phyloP scores from a whole-genome alignment of 2,797 vertebrate species.

The Sebastes aleutianus region DNA sequence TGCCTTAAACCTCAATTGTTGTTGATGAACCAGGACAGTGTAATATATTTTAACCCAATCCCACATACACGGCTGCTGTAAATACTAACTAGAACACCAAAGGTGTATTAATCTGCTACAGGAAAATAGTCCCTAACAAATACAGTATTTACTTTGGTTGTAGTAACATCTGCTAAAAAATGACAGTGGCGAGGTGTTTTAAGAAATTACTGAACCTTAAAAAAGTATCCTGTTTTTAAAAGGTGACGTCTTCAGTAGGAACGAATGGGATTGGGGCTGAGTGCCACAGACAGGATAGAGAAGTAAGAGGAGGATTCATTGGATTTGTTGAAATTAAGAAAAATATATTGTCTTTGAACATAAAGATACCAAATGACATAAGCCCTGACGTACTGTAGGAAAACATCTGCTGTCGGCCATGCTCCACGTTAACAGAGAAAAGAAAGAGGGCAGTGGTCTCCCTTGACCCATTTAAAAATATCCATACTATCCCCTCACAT shows the following conservation, averaged over 20 bases:
- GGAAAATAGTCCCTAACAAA: not conserved
- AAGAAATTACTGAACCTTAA: not conserved
- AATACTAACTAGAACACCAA: not conserved
- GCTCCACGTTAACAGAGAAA: not conserved
- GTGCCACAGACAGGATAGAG: not conserved
- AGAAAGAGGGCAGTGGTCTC: conserved; percentile 30
- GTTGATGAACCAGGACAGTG: not conserved
- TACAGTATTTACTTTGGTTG: not conserved
- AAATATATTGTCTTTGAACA: not conserved
- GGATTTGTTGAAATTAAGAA: not conserved
- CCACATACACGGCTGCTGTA: not conserved
- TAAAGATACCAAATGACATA: not conserved
- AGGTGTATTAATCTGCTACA: not conserved
- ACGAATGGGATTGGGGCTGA: not conserved
- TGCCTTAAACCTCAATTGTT: not conserved
- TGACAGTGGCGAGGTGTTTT: not conserved
- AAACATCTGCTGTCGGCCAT: not conserved
- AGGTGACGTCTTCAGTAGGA: accelerated
- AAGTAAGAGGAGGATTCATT: not conserved
- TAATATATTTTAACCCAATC: not conserved
- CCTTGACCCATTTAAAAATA: conserved; percentile 54
- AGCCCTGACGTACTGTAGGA: not conserved
- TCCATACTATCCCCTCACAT: conserved; percentile 3
- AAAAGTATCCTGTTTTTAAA: not conserved
- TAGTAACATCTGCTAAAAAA: not conserved